Conservation (phyloP, 2,113 vertebrate species). For the Microcebus ravelobensis region DNA sequence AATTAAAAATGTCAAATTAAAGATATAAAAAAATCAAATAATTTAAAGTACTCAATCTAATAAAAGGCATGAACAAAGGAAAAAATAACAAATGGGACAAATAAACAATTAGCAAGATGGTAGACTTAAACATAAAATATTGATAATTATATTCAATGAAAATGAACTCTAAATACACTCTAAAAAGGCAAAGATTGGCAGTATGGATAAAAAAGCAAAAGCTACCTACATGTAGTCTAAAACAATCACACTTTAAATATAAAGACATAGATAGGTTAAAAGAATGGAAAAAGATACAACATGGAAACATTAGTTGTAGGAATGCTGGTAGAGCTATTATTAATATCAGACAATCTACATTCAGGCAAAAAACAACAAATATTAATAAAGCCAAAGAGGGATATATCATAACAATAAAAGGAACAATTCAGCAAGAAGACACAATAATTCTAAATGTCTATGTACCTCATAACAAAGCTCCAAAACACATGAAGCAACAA, state of each 20-base stretch:
- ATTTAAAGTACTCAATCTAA: neutral
- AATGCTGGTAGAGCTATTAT: neutral
- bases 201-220: neutral
- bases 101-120: neutral
- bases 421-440: neutral
- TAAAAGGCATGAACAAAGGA: neutral
- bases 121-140: neutral
- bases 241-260: slow-evolving; percentile 28
- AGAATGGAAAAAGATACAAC: neutral
- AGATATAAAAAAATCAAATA: neutral
- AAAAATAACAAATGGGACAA: slow-evolving; percentile 21
- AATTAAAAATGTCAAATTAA: neutral
- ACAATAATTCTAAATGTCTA: neutral
- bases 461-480: neutral
- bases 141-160: slow-evolving; percentile 18
- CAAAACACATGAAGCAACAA: slow-evolving; percentile 17
- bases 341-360: neutral
- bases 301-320: neutral
- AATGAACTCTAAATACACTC: neutral
- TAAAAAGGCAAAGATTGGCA: slow-evolving; percentile 18
- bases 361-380: neutral
- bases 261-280: neutral
- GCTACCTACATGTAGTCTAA: neutral
- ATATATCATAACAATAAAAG: neutral
- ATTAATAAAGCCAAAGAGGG: neutral